A percentile compares a stretch with the other conserved stretches of the same genome.
Conservation (phyloP, 2,113 vertebrate species). For the Lathamus discolor region DNA sequence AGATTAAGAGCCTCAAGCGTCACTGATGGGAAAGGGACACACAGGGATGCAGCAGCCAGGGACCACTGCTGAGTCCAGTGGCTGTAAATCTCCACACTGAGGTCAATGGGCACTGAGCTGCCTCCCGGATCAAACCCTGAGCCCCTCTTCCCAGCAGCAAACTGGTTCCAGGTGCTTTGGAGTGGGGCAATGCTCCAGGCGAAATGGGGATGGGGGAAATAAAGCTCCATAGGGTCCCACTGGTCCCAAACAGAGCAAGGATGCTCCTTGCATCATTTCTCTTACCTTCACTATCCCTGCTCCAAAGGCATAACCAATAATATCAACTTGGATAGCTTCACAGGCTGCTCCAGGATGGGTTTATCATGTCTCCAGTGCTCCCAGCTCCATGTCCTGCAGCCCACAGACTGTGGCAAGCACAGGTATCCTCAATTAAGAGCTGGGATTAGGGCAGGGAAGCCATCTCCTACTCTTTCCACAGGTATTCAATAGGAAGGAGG, state of each 20-base stretch:
- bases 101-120: neutral
- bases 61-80: fast-evolving
- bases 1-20: neutral
- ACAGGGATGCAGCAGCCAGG: neutral
- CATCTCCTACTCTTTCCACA: fast-evolving
- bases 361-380: neutral
- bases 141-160: neutral
- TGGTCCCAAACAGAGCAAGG: neutral
- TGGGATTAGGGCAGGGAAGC: neutral
- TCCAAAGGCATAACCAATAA: fast-evolving
- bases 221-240: neutral
- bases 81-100: fast-evolving
- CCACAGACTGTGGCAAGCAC: neutral
- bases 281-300: neutral
- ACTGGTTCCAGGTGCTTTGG: neutral
- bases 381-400: neutral
- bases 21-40: fast-evolving
- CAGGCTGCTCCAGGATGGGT: neutral
- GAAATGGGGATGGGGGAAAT: fast-evolving
- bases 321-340: fast-evolving
- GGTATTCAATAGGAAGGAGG: neutral
- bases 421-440: neutral
- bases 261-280: fast-evolving
- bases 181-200: fast-evolving
- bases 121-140: fast-evolving